Base-by-base conservation (phyloP, 2,113 vertebrate genomes). In the Prinia subflava region DNA sequence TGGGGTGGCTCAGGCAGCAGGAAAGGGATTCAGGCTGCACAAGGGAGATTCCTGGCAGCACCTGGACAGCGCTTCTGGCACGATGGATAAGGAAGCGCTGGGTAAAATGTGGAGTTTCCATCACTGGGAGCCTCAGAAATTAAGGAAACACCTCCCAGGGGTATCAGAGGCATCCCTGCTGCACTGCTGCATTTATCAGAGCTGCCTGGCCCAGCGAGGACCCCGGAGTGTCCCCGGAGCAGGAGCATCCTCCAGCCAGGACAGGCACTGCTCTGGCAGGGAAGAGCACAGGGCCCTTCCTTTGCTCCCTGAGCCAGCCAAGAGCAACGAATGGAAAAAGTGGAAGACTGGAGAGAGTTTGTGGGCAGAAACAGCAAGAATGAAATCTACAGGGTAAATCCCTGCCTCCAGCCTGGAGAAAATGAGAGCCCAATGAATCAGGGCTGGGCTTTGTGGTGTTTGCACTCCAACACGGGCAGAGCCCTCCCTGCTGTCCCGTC, bases 391-490 rank as follows among this genome's bases (percentile, higher is more conserved):
- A 25, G 49, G 56, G 15, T 2, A 37, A 41, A 15, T 18, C 35
- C 9, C 16, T 33, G 24, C 7, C 33, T 73, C n/a, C 50, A 78
- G 55, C 4, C 13, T 39, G 82, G 9, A 22, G 63, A 17, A 59
- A 80, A 53, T 0, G 6, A 20, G 62, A 52, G 15, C 27, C 47
- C 41, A 35, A 2, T 10, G 27, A 74, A 3, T 0, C 0, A 0
- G 11, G 35, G 44, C 63, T 63, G 47, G 63, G 42, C 70, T 68
- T 28, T 1, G 11, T 14, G 28, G 4, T 6, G 12, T 17, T 31
- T 20, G 44, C 28, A 35, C 25, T 3, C 3, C 3, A 28, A 47
- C 50, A 7, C 1, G 21, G 60, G 57, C 78, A 82, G 79, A 53
- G 15, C 56, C 20, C 35, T 70, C 60, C 50, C 33, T 25, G 39